These are phyloP conservation scores for Mylabris phalerata DNA, from an alignment of 1,140 invertebrate species.

Conservation along the genomic window DNA sequence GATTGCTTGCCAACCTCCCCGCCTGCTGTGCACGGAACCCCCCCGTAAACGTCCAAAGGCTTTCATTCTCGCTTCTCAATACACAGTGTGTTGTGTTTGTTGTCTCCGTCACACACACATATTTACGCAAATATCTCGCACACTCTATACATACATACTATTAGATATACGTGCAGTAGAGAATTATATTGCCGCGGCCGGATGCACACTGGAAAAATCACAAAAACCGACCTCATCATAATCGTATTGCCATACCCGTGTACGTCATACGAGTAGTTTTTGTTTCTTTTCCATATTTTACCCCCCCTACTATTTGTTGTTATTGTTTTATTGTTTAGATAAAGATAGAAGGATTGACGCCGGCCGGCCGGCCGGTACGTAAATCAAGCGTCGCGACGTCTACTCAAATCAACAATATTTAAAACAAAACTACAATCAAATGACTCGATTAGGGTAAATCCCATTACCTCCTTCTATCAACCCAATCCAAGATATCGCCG, in stretches of 20 bases:
- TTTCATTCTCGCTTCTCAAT: constrained; percentile 39
- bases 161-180: constrained; percentile 31
- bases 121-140: too few species aligned
- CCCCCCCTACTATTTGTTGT: too few species aligned
- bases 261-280: too few species aligned
- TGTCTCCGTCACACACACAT: constrained; percentile 34
- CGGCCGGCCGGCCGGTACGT: neutral
- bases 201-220: constrained; percentile 42
- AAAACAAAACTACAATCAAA: too few species aligned
- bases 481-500: too few species aligned
- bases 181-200: constrained; percentile 34
- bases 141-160: too few species aligned
- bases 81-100: neutral
- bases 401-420: neutral
- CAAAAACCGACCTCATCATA: constrained; percentile 4
- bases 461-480: too few species aligned
- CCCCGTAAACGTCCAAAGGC: constrained; percentile 38
- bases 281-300: too few species aligned
- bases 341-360: constrained; percentile 4
- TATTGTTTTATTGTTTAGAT: neutral
- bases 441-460: too few species aligned
- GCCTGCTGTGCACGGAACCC: constrained; percentile 39
- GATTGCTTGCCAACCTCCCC: constrained; percentile 41
- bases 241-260: too few species aligned
- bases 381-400: neutral